Base-by-base conservation (phyloP, 2,113 vertebrate genomes). In the Ariopsis seemanni region DNA sequence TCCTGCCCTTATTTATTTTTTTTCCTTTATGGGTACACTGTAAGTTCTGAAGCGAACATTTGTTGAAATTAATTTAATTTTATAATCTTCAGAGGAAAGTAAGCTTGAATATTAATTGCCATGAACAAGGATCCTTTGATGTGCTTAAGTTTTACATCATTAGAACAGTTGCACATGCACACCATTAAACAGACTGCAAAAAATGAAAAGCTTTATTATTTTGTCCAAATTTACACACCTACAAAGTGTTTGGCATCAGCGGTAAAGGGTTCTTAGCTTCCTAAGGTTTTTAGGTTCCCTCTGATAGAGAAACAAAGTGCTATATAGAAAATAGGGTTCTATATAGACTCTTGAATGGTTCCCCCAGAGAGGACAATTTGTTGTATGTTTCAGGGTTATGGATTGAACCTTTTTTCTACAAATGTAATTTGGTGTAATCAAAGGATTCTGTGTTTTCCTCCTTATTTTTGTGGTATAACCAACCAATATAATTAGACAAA, bases 61-160 rank as follows among this genome's bases (percentile, higher is more conserved):
- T 52, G 30, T n/a, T 48, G 78, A 60, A 71, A 50, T 53, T 12
- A 18, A 52, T 14, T 60, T 6, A 22, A 25, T 75, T 53, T 42
- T 5, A 8, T 74, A 78, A 86, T 79, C 75, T 79, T 65, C 58
- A 85, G 42, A 65, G 74, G 57, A 77, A 78, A 48, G 71, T 30
- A 57, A 80, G 17, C 14, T 48, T 10, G 48, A n/a, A 2, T 48
- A 58, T 57, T 82, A 82, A 86, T 69, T 81, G 22, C 52, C 12
- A 77, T 48, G 34, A 72, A 62, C 34, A 60, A 85, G 63, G 48
- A 2, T 52, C n/a, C 50, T 69, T 86, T 86, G 50, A 79, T 69
- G 10, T 62, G 62, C 55, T 86, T 67, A 63, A 55, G 48, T 18
- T 53, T 86, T 80, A 22, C 3, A n/a, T 82, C 11, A 50, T 62